Conservation (phyloP, 2,113 vertebrate genomes). For the Pseudopodoces humilis region DNA sequence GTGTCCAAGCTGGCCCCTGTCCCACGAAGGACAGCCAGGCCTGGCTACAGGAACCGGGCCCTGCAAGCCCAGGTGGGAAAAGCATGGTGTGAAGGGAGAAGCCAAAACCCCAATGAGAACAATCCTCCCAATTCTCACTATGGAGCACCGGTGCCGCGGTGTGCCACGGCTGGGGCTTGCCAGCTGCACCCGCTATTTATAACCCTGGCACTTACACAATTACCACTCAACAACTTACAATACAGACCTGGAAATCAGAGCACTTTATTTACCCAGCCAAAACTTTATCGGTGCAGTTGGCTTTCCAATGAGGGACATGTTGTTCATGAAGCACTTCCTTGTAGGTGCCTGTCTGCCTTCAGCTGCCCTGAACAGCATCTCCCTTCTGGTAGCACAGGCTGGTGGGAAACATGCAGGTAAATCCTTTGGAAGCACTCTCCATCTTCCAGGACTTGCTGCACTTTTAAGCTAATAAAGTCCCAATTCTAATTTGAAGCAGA, state of each 20-base stretch:
- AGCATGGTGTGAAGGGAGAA: rapidly evolving
- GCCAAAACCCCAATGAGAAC: neutral
- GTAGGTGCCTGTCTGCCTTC: neutral
- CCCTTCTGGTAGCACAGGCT: neutral
- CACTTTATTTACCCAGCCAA: neutral
- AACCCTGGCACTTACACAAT: neutral
- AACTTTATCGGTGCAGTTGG: neutral
- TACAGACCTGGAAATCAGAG: neutral
- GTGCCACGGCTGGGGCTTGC: neutral
- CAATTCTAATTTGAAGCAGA: rapidly evolving
- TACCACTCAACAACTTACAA: neutral
- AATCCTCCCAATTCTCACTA: neutral
- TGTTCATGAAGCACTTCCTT: neutral
- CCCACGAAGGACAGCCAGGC: neutral
- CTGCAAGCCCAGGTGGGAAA: neutral
- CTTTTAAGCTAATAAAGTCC: neutral
- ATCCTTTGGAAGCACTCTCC: neutral
- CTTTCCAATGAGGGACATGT: neutral
- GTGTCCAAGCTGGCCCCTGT: neutral
- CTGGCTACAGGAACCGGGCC: neutral
- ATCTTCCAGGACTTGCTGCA: neutral
- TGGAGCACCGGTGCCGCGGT: rapidly evolving
- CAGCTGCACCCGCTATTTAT: neutral
- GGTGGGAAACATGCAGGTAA: neutral
- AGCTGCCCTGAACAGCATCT: neutral